These are phyloP conservation scores for Delia radicum DNA, from an alignment of 1,140 invertebrate genomes.

Conservation along the genomic window DNA sequence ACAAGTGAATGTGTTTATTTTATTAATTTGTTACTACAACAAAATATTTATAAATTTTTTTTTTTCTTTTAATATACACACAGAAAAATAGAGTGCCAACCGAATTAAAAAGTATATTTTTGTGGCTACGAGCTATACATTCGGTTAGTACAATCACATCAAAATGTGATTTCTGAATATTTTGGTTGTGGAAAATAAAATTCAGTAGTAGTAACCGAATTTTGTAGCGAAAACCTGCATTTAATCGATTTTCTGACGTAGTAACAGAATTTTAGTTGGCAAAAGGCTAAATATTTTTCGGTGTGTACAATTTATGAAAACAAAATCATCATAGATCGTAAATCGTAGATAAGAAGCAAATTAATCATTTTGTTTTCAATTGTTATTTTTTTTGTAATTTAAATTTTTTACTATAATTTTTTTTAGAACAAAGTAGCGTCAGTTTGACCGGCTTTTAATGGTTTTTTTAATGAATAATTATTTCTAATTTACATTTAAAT, in stretches of 20 bases:
- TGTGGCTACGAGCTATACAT: no score
- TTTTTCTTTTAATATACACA: not conserved
- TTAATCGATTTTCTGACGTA: no score
- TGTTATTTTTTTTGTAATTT: not conserved
- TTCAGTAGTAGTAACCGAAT: no score
- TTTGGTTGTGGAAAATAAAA: no score
- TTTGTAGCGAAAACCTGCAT: no score
- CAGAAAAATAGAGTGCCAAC: not conserved
- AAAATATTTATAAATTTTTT: no score
- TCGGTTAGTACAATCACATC: no score
- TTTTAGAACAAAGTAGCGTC: not conserved
- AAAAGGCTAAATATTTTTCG: no score
- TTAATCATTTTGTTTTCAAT: not conserved
- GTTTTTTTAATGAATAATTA: not conserved
- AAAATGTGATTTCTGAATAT: no score
- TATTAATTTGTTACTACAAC: not conserved
- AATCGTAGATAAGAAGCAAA: not conserved
- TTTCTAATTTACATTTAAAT: not conserved
- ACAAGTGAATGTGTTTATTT: not conserved
- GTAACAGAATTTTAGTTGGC: no score
- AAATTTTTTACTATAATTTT: not conserved
- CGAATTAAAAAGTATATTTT: no score
- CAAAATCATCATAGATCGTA: not conserved
- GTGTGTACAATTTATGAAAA: no score
- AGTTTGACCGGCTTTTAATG: not conserved